Conservation (phyloP, 2,888 invertebrate species). For the Sinohyriopsis cumingii region DNA sequence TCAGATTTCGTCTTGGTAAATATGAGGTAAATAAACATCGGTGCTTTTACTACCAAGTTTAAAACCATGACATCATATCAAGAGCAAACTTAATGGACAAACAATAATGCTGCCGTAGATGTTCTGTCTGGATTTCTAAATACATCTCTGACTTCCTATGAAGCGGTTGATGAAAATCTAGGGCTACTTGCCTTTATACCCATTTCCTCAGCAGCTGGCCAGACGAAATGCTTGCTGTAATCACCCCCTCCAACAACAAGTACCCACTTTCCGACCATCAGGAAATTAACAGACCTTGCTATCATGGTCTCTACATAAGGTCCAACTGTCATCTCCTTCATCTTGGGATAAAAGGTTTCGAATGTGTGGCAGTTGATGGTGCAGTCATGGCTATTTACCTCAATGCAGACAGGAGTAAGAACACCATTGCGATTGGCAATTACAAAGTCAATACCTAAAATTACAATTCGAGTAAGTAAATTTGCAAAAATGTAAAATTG, state of each 20-base stretch:
- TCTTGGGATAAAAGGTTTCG: slow-evolving; percentile 26
- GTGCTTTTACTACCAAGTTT: no score
- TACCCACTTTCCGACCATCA: slow-evolving; percentile 38
- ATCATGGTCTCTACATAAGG: slow-evolving; percentile 51
- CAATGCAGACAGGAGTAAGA: slow-evolving; percentile 42
- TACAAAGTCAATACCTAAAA: slow-evolving; percentile 47
- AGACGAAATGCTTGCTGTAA: slow-evolving; percentile 43
- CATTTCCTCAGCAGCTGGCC: slow-evolving; percentile 31
- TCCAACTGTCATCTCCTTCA: slow-evolving; percentile 27
- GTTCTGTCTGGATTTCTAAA: no score
- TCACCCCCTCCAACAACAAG: slow-evolving; percentile 49
- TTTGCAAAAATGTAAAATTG: no score
- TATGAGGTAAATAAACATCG: no score
- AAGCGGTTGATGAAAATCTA: no score
- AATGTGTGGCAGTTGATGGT: slow-evolving; percentile 40
- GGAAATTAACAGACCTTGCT: slow-evolving; percentile 37
- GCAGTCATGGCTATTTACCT: slow-evolving; percentile 57
- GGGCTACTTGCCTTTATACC: slow-evolving; percentile 37
- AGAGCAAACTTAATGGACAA: no score
- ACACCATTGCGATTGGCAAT: slow-evolving; percentile 23
- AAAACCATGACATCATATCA: no score
- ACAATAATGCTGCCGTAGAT: no score
- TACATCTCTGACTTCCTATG: no score
- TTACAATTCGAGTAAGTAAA: no score
- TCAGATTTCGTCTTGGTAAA: no score